Percentiles rank a stretch among this genome's conserved stretches.
phyloP scores from a whole-genome alignment of 2,888 invertebrate species.

The Pseudolycoriella hygida region DNA sequence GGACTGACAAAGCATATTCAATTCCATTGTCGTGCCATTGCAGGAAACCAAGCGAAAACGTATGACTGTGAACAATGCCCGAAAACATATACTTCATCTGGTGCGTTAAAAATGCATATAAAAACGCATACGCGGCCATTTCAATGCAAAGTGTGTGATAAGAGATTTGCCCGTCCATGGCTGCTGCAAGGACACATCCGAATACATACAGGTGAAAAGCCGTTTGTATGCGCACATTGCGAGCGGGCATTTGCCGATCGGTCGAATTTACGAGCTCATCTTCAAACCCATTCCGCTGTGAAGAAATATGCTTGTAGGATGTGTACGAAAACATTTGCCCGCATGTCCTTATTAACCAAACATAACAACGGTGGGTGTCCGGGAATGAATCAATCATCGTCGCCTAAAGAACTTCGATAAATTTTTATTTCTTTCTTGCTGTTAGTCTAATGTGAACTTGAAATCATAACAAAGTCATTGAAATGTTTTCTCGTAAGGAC shows the following conservation, averaged over 20 bases:
- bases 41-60: conserved; percentile 65
- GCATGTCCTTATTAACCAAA: conserved; percentile 89
- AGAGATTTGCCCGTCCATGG: conserved; percentile 95
- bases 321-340: conserved; percentile 90
- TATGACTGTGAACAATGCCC: conserved; percentile 94
- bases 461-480: too few species aligned
- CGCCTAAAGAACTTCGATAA: neutral
- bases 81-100: conserved; percentile 86
- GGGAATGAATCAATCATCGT: conserved; percentile 1
- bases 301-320: conserved; percentile 90
- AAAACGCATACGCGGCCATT: conserved; percentile 94
- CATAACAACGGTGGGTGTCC: conserved; percentile 75
- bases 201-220: conserved; percentile 96
- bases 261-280: conserved; percentile 87
- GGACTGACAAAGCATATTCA: conserved; percentile 91
- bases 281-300: conserved; percentile 93
- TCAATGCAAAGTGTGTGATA: conserved; percentile 91
- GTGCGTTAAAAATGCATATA: conserved; percentile 97
- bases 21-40: conserved; percentile 80
- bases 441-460: too few species aligned
- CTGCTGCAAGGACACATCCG: conserved; percentile 92
- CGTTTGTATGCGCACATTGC: conserved; percentile 90
- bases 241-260: conserved; percentile 92
- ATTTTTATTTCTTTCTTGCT: too few species aligned
- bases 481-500: too few species aligned